Evolutionary conservation across 2,797 vertebrate species (phyloP).

Genomic region (Anguilla pacifica): DNA sequence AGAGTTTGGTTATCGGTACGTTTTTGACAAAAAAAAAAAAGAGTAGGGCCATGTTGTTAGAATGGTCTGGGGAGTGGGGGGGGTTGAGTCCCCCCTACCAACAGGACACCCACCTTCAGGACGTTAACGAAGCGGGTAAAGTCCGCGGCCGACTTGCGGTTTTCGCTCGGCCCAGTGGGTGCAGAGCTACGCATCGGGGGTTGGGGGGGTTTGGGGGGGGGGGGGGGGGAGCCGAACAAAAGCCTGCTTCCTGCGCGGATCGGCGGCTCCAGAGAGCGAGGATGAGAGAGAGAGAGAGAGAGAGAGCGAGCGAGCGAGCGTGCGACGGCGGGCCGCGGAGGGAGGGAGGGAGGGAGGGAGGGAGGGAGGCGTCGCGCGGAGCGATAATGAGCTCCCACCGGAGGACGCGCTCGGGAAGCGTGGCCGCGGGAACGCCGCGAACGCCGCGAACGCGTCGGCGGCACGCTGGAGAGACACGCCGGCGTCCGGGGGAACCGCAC

Average conservation of each 20-base stretch:
- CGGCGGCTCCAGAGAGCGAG: neutral
- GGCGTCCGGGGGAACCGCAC: constrained; percentile 13
- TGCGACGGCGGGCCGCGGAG: constrained; percentile 26
- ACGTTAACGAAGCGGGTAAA: neutral
- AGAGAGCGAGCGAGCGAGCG: constrained; percentile 35
- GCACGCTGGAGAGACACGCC: constrained; percentile 37
- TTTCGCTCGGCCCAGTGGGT: neutral
- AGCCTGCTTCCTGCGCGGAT: neutral
- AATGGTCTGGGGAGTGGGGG: too few species aligned
- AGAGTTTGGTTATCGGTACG: too few species aligned
- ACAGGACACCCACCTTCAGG: neutral
- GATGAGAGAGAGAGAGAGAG: neutral
- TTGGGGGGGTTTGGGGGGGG: neutral
- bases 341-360: constrained; percentile 60
- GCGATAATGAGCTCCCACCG: constrained; percentile 78
- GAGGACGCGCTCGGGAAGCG: constrained; percentile 51
- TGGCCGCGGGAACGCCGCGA: constrained; percentile 38
- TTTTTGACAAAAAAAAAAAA: too few species aligned
- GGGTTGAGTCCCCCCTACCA: too few species aligned
- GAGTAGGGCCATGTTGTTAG: too few species aligned
- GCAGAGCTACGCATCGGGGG: neutral
- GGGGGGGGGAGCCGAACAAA: neutral
- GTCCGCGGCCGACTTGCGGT: neutral
- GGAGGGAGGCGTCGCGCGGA: constrained; percentile 66
- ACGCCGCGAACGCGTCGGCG: constrained; percentile 35